Evolutionary conservation across 2,888 invertebrate species (phyloP).

Genomic region (Philereme vetulata): DNA sequence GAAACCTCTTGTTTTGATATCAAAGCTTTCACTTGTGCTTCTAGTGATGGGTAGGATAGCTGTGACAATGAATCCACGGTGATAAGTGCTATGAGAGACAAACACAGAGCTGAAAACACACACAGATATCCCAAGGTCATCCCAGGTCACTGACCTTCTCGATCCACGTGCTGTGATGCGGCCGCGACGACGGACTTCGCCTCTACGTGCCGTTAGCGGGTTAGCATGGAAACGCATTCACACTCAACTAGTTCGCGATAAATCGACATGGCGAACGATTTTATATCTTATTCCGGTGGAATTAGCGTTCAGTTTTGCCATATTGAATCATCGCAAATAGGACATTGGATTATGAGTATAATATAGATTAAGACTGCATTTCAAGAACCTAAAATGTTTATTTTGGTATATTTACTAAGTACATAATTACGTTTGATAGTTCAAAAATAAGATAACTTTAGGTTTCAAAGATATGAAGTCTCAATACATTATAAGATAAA

Average conservation of each 20-base stretch:
- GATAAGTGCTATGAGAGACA: slow-evolving; percentile 32
- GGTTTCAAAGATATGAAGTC: slow-evolving; percentile 15
- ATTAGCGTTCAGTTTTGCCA: slow-evolving; percentile 35
- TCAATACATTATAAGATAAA: slow-evolving; percentile 13
- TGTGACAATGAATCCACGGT: slow-evolving; percentile 29
- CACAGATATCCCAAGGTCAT: slow-evolving; percentile 38
- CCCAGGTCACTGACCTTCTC: slow-evolving; percentile 88
- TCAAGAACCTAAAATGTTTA: slow-evolving; percentile 1
- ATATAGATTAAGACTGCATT: slow-evolving; percentile 28
- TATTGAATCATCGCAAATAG: slow-evolving; percentile 34
- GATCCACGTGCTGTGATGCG: slow-evolving; percentile 90
- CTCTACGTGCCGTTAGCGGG: slow-evolving; percentile 82
- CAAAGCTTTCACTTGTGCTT: slow-evolving; percentile 37
- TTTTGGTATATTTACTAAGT: background rate
- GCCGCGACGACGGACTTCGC: slow-evolving; percentile 77
- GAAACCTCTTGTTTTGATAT: slow-evolving; percentile 31
- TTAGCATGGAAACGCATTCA: slow-evolving; percentile 83
- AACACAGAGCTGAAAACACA: slow-evolving; percentile 40
- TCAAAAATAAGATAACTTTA: background rate
- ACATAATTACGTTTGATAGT: too few relatives aligned
- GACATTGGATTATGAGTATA: slow-evolving; percentile 31
- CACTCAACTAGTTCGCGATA: slow-evolving; percentile 59
- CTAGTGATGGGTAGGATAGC: slow-evolving; percentile 27
- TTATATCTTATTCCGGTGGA: slow-evolving; percentile 13
- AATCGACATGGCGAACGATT: slow-evolving; percentile 43